These are phyloP conservation scores for Pangasius larnaudii DNA, from an alignment of 2,797 vertebrate species.

Conservation along the genomic window DNA sequence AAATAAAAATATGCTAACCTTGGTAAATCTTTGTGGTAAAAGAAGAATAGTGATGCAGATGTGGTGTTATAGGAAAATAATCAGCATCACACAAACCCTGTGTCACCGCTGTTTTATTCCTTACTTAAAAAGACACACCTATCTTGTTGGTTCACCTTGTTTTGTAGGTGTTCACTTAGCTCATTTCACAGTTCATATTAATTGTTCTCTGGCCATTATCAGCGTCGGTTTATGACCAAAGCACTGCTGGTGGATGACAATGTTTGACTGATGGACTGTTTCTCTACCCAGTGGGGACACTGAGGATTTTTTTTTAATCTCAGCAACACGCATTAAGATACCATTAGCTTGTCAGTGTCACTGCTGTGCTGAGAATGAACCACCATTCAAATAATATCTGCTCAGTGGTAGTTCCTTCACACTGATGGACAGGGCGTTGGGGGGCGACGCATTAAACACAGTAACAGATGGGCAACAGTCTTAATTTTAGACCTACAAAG, in stretches of 20 bases:
- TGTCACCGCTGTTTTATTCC: background rate
- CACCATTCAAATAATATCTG: conserved; percentile 18
- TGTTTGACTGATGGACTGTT: conserved; percentile 11
- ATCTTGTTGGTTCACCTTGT: background rate
- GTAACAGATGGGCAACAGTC: background rate
- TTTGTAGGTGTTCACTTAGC: background rate
- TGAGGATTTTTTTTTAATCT: background rate
- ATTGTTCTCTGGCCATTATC: background rate
- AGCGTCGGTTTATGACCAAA: background rate
- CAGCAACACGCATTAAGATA: conserved; percentile 5
- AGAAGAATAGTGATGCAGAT: background rate
- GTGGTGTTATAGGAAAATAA: background rate
- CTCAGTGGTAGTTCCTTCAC: background rate
- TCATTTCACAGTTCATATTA: background rate
- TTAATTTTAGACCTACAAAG: background rate
- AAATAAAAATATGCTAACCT: background rate
- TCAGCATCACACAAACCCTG: background rate
- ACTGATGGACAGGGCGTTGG: background rate
- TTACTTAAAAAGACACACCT: background rate
- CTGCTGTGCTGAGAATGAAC: conserved; percentile 13
- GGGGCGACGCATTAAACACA: background rate
- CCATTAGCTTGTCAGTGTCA: conserved; percentile 11
- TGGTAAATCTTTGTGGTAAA: background rate
- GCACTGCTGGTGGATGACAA: background rate
- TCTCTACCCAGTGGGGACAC: background rate